Evolutionary conservation across 2,113 vertebrate genomes (phyloP), one percentile per base, ranked within the genome.

Genomic region (Ictidomys tridecemlineatus): DNA sequence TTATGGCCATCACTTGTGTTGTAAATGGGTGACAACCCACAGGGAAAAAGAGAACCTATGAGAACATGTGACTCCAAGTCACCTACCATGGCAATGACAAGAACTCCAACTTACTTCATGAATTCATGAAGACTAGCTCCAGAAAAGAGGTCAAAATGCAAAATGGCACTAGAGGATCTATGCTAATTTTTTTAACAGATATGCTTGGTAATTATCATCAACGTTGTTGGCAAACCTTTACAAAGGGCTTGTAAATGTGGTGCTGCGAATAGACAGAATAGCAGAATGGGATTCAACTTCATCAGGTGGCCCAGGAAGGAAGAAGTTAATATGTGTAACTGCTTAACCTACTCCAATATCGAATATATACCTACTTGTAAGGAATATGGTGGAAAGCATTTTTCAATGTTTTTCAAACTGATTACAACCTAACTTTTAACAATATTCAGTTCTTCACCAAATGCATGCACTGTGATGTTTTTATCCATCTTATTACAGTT

Each of bases 361-460:
- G 2, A 58, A 8, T 34, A 26, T 67, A 0, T 69, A 65, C 34
- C 73, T 13, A 14, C 84, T 91, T 14, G n/a, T 74, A 39, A 83
- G 32, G 17, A 85, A 84, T 73, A n/a, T 12, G 39, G 76, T 11
- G 22, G 63, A 51, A 92, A 53, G 16, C 2, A 72, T 18, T 77
- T 79, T 4, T 0, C 4, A 76, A 6, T 93, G 39, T 34, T 45
- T 85, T 78, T 72, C 53, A 88, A 45, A 61, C 3, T 80, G 56
- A 86, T 86, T 93, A 63, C 8, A 56, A 56, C 12, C 26, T 85
- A 34, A 53, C 85, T 82, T 94, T 88, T 53, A 87, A 87, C 20
- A 39, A 48, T 42, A 72, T 14, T 0, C 61, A 77, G 84, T 85
- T 79, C 72, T 77, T 87, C 22, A 37, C 20, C 48, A 56, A 92